Base-by-base conservation (phyloP, 2,888 invertebrate genomes). In the Plebejus anna region DNA sequence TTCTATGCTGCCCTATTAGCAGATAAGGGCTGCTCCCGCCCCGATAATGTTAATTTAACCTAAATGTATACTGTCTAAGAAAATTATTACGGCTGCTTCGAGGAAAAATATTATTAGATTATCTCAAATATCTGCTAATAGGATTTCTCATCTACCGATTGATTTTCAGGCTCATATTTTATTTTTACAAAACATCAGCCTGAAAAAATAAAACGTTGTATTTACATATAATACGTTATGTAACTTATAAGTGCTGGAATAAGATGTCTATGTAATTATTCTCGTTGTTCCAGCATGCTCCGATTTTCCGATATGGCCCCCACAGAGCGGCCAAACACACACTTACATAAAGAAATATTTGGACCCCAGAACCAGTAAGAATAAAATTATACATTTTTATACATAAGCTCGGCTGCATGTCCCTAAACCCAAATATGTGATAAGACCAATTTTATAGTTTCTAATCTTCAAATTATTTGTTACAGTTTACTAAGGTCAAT, bases 401-500 rank as follows among this genome's bases (percentile, higher is more conserved):
- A 71, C 22, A 42, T 11, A 76, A 70, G 28, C 11, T 28, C 16
- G 32, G 66, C 32, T 36, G 66, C 66, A 61, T 75, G 59, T 42
- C 75, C 55, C 70, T 42, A 11, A 71, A n/a, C 42, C 42, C n/a
- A 71, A 11, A 71, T 42, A 7, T 3, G n/a, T 42, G n/a, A 59
- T 59, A 70, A 36, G 28, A 36, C 42, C 7, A 9, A 9, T 11
- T 7, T 71, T 32, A 32, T 47, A 9, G 16, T 42, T 72, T 13
- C 47, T 72, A 7, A 72, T 28, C 4, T 42, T 22, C 42, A 47
- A 13, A 73, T 73, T 73, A 4, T 75, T 89, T 89, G 88, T 89
- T 94, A 2, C 95, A 96, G 97, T 90, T 96, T 97, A 86, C 94
- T 97, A 84, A 96, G 97, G 87, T 96, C 97, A 75, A 95, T 97